Conservation (phyloP, 1,140 invertebrate genomes). For the Temnothorax longispinosus region DNA sequence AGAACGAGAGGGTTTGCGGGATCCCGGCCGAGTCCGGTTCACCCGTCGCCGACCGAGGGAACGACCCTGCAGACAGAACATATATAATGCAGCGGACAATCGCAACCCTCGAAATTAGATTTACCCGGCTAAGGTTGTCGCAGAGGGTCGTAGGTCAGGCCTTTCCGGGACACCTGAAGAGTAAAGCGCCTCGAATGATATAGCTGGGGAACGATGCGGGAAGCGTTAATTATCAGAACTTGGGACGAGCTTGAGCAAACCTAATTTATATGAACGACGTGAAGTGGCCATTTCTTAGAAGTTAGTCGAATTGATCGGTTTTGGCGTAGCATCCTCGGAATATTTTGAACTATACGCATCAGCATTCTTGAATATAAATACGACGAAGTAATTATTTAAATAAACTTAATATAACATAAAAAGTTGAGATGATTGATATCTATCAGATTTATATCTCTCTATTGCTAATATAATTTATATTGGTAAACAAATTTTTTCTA, state of each 20-base stretch:
- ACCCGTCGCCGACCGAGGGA: conserved; percentile 14
- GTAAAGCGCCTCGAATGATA: conserved; percentile 20
- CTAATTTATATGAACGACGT: conserved; percentile 15
- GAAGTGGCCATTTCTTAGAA: conserved; percentile 36
- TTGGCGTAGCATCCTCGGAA: not conserved
- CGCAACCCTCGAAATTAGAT: conserved; percentile 78
- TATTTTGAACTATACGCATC: not conserved
- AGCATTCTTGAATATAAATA: not conserved
- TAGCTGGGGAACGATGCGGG: conserved; percentile 38
- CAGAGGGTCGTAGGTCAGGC: conserved; percentile 59
- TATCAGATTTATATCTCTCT: not conserved
- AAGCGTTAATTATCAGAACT: conserved; percentile 48
- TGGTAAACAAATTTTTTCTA: not conserved
- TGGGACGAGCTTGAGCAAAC: conserved; percentile 8
- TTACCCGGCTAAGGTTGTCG: conserved; percentile 70
- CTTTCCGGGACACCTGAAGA: conserved; percentile 49
- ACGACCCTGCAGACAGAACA: conserved; percentile 68
- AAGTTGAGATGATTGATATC: not conserved
- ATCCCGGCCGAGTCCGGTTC: conserved; percentile 7
- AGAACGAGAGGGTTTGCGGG: not conserved
- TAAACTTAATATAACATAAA: not conserved
- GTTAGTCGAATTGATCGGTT: conserved; percentile 8
- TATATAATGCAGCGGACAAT: conserved; percentile 79
- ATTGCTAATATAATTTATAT: not conserved
- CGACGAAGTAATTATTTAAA: not conserved